Conservation (phyloP, 1,140 invertebrate genomes). For the Drosophila varians region DNA sequence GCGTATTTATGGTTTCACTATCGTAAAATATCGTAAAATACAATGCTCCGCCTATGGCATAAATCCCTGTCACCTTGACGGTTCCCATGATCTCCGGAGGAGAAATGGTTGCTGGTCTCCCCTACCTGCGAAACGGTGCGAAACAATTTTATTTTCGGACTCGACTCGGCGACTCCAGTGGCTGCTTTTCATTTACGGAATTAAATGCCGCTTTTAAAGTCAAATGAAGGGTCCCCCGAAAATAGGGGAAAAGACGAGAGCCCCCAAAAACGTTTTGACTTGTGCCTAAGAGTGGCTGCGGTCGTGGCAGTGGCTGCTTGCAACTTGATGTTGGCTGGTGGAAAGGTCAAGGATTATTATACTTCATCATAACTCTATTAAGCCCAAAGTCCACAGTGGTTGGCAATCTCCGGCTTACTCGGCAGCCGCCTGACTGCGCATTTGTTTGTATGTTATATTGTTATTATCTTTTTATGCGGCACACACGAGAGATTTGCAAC, state of each 20-base stretch:
- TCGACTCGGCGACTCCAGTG: neutral
- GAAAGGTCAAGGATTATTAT: conserved; percentile 81
- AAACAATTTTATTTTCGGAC: conserved; percentile 33
- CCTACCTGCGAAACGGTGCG: no score
- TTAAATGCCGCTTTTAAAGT: conserved; percentile 55
- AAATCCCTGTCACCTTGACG: conserved; percentile 3
- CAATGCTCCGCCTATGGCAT: neutral
- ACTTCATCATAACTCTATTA: conserved; percentile 80
- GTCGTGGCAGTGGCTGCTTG: conserved; percentile 21
- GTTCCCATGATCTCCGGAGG: conserved; percentile 1
- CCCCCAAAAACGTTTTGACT: conserved; percentile 55
- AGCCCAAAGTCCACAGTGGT: conserved; percentile 47
- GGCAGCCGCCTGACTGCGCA: conserved; percentile 42
- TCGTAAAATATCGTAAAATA: neutral
- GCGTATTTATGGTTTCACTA: conserved; percentile 10
- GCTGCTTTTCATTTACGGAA: conserved; percentile 30
- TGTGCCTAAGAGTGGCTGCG: conserved; percentile 45
- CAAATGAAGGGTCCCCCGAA: conserved; percentile 45
- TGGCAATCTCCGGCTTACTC: conserved; percentile 34
- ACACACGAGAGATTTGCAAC: conserved; percentile 57
- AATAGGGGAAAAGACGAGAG: conserved; percentile 7
- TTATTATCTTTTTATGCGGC: conserved; percentile 65
- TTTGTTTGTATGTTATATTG: conserved; percentile 74
- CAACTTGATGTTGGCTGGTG: conserved; percentile 61
- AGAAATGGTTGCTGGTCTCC: conserved; percentile 8